These are phyloP conservation scores for Celastrina argiolus DNA, from an alignment of 2,888 invertebrate species.

Conservation along the genomic window DNA sequence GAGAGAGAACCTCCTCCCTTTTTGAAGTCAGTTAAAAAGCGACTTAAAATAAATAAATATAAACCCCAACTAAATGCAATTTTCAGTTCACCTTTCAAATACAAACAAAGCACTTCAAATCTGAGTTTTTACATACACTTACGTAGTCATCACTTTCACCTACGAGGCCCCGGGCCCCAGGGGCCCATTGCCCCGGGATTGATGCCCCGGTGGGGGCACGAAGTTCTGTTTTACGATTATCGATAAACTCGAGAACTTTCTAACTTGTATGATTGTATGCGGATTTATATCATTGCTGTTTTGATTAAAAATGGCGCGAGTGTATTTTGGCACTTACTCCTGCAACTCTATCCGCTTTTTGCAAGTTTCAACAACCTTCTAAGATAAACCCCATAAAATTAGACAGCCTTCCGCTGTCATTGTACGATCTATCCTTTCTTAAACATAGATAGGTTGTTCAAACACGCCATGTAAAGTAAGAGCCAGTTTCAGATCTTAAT, in stretches of 20 bases:
- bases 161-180: conserved; percentile 19
- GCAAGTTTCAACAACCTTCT: no score
- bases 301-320: conserved; percentile 21
- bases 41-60: no score
- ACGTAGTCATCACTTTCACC: conserved; percentile 21
- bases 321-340: background rate
- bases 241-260: conserved; percentile 18
- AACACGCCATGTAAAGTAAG: no score
- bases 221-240: conserved; percentile 32
- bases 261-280: conserved; percentile 19
- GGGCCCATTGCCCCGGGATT: conserved; percentile 30
- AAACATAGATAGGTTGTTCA: no score
- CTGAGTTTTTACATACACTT: conserved; percentile 6
- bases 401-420: no score
- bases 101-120: background rate
- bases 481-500: no score
- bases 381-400: no score
- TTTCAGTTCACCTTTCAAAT: background rate
- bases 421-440: no score
- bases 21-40: no score
- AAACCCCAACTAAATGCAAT: background rate
- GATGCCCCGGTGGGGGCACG: conserved; percentile 29
- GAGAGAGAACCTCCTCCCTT: no score
- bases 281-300: conserved; percentile 17
- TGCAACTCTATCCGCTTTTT: no score